These are phyloP conservation scores for Styela plicata DNA, from an alignment of 23 tunicate genomes.

Conservation along the genomic window DNA sequence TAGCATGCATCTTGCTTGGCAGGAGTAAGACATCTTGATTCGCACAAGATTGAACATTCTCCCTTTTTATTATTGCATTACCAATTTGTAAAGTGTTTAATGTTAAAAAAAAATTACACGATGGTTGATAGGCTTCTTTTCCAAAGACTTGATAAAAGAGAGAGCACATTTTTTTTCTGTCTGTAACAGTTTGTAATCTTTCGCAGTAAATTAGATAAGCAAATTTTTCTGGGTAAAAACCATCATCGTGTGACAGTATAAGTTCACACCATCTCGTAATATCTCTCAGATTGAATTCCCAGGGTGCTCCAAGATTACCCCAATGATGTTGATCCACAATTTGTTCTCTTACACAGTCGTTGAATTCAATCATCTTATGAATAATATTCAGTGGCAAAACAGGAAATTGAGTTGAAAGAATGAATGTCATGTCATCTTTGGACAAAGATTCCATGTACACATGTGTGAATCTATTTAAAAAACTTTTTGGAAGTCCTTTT, in stretches of 20 bases:
- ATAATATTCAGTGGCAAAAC: constrained; percentile 21
- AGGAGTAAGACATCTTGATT: constrained; percentile 8
- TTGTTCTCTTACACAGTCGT: constrained; percentile 38
- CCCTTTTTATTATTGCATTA: constrained; percentile 41
- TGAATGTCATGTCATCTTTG: constrained; percentile 45
- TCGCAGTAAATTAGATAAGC: constrained; percentile 56
- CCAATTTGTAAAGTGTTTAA: constrained; percentile 38
- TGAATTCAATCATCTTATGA: constrained; percentile 60
- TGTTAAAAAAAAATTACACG: constrained; percentile 47
- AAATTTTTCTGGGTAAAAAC: background rate
- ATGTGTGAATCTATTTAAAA: constrained; percentile 91
- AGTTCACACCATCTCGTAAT: constrained; percentile 85
- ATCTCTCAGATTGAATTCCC: constrained; percentile 93
- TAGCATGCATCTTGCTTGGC: constrained; percentile 58
- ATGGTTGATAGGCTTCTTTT: constrained; percentile 37
- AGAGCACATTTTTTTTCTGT: constrained; percentile 56
- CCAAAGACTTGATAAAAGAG: constrained; percentile 34
- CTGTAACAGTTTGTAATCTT: constrained; percentile 47
- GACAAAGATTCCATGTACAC: constrained; percentile 61
- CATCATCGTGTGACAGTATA: constrained; percentile 10
- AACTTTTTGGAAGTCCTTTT: constrained; percentile 83
- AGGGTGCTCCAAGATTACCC: constrained; percentile 83
- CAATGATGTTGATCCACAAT: constrained; percentile 39
- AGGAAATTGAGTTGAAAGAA: constrained; percentile 42
- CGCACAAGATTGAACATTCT: background rate